These are phyloP conservation scores for Deilephila porcellus DNA, from an alignment of 2,888 invertebrate species.

Conservation along the genomic window DNA sequence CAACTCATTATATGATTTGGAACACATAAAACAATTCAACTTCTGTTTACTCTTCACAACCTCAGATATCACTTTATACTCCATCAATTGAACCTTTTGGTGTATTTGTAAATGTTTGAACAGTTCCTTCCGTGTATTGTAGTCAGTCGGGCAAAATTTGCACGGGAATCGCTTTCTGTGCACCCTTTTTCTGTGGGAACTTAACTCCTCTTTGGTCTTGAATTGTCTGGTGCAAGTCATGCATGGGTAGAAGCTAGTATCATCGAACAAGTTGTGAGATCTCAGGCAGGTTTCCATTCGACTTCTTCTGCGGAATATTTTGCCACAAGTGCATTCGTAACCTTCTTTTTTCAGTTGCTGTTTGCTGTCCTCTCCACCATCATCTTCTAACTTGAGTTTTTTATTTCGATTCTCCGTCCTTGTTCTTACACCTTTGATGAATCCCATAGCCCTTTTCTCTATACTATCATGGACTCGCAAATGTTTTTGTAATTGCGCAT, in stretches of 20 bases:
- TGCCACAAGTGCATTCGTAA: constrained; percentile 74
- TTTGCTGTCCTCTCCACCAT: constrained; percentile 37
- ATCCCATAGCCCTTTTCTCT: constrained; percentile 62
- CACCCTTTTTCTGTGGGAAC: constrained; percentile 65
- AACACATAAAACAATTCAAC: constrained; percentile 73
- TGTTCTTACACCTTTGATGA: constrained; percentile 60
- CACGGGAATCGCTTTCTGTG: constrained; percentile 75
- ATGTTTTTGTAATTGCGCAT: constrained; percentile 55
- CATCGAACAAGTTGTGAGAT: constrained; percentile 63
- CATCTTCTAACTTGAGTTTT: constrained; percentile 42
- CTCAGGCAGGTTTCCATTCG: constrained; percentile 74
- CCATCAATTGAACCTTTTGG: constrained; percentile 77
- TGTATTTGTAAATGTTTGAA: constrained; percentile 76
- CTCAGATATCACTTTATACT: constrained; percentile 77
- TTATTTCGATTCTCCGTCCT: constrained; percentile 56
- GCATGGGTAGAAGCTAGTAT: constrained; percentile 59
- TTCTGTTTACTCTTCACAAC: constrained; percentile 73
- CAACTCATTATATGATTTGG: constrained; percentile 64
- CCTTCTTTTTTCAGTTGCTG: constrained; percentile 57
- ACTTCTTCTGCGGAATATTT: constrained; percentile 66
- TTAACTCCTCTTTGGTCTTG: constrained; percentile 66
- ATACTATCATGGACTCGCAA: constrained; percentile 65
- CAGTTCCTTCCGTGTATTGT: constrained; percentile 71
- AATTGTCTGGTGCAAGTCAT: constrained; percentile 68
- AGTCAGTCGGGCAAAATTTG: constrained; percentile 80